Evolutionary conservation across 2,797 vertebrate genomes (phyloP).

Genomic region (Geotrypetes seraphini): DNA sequence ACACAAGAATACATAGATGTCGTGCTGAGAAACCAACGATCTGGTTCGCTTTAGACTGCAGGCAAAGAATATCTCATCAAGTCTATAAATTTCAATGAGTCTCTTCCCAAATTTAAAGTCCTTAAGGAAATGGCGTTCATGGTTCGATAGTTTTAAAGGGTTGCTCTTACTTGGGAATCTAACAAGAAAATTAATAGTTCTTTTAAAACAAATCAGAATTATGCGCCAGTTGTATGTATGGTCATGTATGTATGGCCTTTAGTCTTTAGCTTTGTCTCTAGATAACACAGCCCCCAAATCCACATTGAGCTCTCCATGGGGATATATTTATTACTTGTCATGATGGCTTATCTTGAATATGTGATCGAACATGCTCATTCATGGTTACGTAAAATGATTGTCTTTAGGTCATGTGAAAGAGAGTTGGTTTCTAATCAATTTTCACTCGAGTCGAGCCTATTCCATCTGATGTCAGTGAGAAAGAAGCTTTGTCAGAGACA

Average conservation of each 20-base stretch:
- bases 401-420: constrained; percentile 42
- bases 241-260: constrained; percentile 51
- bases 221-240: constrained; percentile 63
- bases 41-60: constrained; percentile 70
- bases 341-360: constrained; percentile 21
- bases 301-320: constrained; percentile 37
- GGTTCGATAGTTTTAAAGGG: constrained; percentile 76
- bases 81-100: constrained; percentile 73
- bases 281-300: constrained; percentile 27
- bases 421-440: constrained; percentile 50
- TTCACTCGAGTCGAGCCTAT: constrained; percentile 41
- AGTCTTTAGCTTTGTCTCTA: constrained; percentile 43
- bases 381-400: constrained; percentile 39
- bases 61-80: constrained; percentile 74
- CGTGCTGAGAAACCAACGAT: constrained; percentile 82
- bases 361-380: constrained; percentile 28
- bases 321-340: constrained; percentile 45
- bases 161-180: constrained; percentile 75
- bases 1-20: constrained; percentile 62
- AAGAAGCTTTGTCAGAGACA: constrained; percentile 35
- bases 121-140: constrained; percentile 83
- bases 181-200: constrained; percentile 89
- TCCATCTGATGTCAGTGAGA: constrained; percentile 27
- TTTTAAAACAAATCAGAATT: constrained; percentile 85
- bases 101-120: constrained; percentile 68